phyloP scores from a whole-genome alignment of 1,140 invertebrate species.

The Harpegnathos saltator region DNA sequence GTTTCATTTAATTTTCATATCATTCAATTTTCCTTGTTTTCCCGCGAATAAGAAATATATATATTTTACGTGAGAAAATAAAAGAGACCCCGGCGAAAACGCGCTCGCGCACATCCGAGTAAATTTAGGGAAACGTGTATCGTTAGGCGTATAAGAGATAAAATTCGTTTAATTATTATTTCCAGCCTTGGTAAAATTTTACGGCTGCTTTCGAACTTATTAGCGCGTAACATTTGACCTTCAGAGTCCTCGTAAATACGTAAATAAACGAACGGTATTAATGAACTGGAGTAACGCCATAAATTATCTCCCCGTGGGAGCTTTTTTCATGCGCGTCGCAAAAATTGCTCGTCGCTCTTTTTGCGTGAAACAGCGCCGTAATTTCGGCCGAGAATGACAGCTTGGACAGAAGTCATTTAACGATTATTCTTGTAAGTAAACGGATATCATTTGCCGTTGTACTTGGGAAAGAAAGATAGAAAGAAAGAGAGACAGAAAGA shows the following conservation, averaged over 20 bases:
- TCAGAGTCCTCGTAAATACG: slow-evolving; percentile 26
- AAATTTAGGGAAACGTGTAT: neutral
- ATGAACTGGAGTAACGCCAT: slow-evolving; percentile 13
- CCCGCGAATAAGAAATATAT: slow-evolving; percentile 14
- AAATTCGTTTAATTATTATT: slow-evolving; percentile 28
- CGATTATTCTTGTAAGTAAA: neutral
- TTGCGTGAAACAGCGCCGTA: neutral
- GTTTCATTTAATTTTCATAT: slow-evolving; percentile 14
- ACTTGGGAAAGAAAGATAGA: too few species aligned
- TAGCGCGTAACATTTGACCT: slow-evolving; percentile 57
- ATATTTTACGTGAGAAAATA: slow-evolving; percentile 23
- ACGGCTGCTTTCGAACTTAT: slow-evolving; percentile 56
- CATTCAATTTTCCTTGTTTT: slow-evolving; percentile 22
- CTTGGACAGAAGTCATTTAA: slow-evolving; percentile 10
- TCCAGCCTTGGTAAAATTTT: slow-evolving; percentile 56
- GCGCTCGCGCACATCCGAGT: neutral
- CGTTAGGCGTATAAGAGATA: neutral
- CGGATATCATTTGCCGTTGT: neutral
- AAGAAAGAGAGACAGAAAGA: too few species aligned
- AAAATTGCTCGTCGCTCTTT: slow-evolving; percentile 9
- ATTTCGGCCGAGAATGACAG: slow-evolving; percentile 5
- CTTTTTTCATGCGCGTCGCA: neutral
- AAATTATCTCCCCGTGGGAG: slow-evolving; percentile 4
- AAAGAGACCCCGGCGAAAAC: neutral
- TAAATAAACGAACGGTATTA: neutral